Percentiles rank a stretch among this genome's conserved stretches.
Conservation (phyloP, 1,140 invertebrate genomes). For the Conus ventricosus region DNA sequence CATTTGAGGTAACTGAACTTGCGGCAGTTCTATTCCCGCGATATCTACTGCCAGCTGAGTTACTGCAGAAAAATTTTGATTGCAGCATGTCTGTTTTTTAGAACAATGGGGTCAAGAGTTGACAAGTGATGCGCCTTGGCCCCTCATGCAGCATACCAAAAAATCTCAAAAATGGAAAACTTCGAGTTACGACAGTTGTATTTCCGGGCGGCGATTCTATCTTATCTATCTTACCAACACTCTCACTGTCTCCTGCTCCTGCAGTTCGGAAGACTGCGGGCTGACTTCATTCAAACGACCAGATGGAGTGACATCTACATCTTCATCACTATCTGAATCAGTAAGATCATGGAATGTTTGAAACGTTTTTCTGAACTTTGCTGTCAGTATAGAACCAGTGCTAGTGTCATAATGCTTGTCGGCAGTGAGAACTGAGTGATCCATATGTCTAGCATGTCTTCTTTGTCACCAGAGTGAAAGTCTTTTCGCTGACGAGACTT, state of each 20-base stretch:
- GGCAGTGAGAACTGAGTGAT: constrained; percentile 15
- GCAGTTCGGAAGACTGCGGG: not conserved
- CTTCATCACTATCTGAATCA: constrained; percentile 23
- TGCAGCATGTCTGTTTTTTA: too few relatives aligned
- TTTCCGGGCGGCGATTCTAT: too few relatives aligned
- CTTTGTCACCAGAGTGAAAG: not conserved
- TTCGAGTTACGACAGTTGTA: too few relatives aligned
- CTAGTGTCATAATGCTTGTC: constrained; percentile 2
- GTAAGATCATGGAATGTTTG: constrained; percentile 6
- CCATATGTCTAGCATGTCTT: constrained; percentile 12
- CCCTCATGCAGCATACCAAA: too few relatives aligned
- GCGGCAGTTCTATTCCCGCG: too few relatives aligned
- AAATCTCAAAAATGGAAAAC: too few relatives aligned
- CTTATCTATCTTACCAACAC: too few relatives aligned
- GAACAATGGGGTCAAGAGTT: too few relatives aligned
- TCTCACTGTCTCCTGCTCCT: not conserved
- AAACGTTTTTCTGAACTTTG: constrained; percentile 17
- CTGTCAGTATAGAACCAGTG: not conserved
- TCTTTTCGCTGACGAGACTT: not conserved
- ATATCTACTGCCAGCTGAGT: too few relatives aligned
- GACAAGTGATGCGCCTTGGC: too few relatives aligned
- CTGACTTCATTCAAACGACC: not conserved
- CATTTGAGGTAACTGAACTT: too few relatives aligned
- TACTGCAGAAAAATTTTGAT: too few relatives aligned
- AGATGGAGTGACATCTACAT: constrained; percentile 4